phyloP scores from a whole-genome alignment of 2,113 vertebrate species.

The Poecile atricapillus region DNA sequence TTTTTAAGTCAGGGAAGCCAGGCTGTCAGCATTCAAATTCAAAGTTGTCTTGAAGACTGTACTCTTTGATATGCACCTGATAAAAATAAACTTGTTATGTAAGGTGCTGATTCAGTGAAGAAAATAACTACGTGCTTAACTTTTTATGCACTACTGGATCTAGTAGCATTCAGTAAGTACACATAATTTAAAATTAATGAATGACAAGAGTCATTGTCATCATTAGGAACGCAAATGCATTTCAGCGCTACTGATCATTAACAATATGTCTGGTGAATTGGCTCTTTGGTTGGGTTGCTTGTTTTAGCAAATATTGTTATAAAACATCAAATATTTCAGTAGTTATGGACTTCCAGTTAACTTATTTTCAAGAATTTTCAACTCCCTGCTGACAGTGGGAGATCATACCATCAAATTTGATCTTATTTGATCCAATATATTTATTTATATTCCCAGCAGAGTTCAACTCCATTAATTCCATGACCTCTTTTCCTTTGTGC shows the following conservation, averaged over 20 bases:
- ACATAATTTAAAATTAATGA: background rate
- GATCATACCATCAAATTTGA: background rate
- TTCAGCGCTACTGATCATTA: background rate
- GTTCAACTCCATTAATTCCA: background rate
- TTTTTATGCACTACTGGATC: background rate
- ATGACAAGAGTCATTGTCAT: background rate
- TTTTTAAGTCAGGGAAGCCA: background rate
- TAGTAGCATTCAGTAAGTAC: background rate
- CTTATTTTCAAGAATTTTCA: background rate
- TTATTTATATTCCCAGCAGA: background rate
- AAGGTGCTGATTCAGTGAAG: slow-evolving; percentile 28
- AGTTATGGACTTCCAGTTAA: background rate
- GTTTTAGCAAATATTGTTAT: background rate
- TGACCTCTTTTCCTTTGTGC: background rate
- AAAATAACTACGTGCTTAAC: background rate
- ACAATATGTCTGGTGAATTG: background rate
- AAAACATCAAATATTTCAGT: background rate
- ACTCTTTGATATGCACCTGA: background rate
- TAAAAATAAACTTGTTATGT: slow-evolving; percentile 43
- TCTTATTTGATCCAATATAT: background rate
- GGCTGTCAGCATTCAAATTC: background rate
- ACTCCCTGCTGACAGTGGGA: background rate
- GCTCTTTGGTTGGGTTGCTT: background rate
- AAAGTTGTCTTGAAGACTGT: background rate
- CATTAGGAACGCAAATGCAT: background rate